Conservation (phyloP, 2,113 vertebrate genomes). For the Acanthochromis polyacanthus region DNA sequence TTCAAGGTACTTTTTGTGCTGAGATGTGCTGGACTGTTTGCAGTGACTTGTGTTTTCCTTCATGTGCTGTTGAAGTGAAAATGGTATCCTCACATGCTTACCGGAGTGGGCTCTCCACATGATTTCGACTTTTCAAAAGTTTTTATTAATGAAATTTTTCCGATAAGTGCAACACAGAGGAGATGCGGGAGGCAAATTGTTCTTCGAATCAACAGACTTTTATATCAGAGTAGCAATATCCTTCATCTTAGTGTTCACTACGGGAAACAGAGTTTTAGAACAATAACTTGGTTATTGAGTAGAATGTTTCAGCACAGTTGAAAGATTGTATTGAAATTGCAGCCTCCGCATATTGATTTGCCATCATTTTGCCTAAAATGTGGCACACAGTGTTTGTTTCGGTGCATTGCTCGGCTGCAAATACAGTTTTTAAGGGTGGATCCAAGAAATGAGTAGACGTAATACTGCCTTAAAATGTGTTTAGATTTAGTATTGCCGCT, state of each 20-base stretch:
- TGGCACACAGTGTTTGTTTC: slow-evolving; percentile 65
- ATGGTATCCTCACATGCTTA: slow-evolving; percentile 37
- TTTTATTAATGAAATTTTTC: slow-evolving; percentile 36
- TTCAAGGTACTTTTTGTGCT: slow-evolving; percentile 49
- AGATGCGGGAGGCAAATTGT: slow-evolving; percentile 35
- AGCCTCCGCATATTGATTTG: slow-evolving; percentile 65
- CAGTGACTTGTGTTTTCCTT: slow-evolving; percentile 57
- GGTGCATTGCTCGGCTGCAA: slow-evolving; percentile 49
- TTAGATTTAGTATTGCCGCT: slow-evolving; percentile 65
- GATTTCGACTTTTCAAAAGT: slow-evolving; percentile 31
- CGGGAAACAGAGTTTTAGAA: slow-evolving; percentile 31
- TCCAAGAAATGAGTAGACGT: slow-evolving; percentile 56
- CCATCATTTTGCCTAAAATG: slow-evolving; percentile 73
- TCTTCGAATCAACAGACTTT: slow-evolving; percentile 64
- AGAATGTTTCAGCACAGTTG: slow-evolving; percentile 65
- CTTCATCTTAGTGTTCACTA: slow-evolving; percentile 68
- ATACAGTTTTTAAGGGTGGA: slow-evolving; percentile 43
- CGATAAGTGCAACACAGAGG: slow-evolving; percentile 52
- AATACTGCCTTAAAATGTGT: slow-evolving; percentile 83
- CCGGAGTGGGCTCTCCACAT: slow-evolving; percentile 20
- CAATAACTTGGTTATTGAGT: slow-evolving; percentile 45
- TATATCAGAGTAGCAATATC: slow-evolving; percentile 77
- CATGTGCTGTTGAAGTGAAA: slow-evolving; percentile 57
- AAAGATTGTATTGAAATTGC: slow-evolving; percentile 72
- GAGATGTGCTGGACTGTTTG: slow-evolving; percentile 59